Evolutionary conservation across 2,113 vertebrate species (phyloP).

Genomic region (Cynopterus brachyotis): DNA sequence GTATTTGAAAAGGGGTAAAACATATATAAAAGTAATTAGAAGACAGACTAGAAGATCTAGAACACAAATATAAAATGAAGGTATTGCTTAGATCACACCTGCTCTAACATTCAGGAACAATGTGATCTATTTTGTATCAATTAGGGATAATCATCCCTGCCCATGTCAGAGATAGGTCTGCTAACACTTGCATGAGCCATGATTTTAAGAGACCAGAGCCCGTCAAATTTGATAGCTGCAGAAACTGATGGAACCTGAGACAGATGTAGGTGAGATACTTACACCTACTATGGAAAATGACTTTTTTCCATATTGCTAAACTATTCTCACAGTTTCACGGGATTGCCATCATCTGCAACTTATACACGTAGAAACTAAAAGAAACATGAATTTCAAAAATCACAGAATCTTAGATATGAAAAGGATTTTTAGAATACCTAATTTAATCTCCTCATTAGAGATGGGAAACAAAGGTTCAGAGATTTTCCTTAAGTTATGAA

Average conservation of each 20-base stretch:
- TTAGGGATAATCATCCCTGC: neutral
- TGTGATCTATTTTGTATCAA: neutral
- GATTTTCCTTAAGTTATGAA: neutral
- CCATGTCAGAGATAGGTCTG: neutral
- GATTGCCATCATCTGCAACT: neutral
- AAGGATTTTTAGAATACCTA: neutral
- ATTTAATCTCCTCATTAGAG: neutral
- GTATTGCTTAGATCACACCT: neutral
- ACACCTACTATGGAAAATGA: neutral
- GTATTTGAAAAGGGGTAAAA: neutral
- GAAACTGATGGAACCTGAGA: neutral
- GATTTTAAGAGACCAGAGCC: neutral
- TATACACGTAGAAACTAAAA: neutral
- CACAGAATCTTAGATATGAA: neutral
- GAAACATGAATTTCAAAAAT: constrained; percentile 8
- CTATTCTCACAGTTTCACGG: neutral
- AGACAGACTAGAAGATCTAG: neutral
- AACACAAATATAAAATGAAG: neutral
- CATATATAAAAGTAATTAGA: neutral
- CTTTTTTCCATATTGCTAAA: neutral
- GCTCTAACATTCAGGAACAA: neutral
- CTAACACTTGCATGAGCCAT: neutral
- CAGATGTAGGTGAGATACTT: neutral
- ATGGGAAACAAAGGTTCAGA: neutral
- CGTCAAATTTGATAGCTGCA: neutral